These are phyloP conservation scores for Tenebrio molitor DNA, from an alignment of 1,140 invertebrate genomes.

Conservation along the genomic window DNA sequence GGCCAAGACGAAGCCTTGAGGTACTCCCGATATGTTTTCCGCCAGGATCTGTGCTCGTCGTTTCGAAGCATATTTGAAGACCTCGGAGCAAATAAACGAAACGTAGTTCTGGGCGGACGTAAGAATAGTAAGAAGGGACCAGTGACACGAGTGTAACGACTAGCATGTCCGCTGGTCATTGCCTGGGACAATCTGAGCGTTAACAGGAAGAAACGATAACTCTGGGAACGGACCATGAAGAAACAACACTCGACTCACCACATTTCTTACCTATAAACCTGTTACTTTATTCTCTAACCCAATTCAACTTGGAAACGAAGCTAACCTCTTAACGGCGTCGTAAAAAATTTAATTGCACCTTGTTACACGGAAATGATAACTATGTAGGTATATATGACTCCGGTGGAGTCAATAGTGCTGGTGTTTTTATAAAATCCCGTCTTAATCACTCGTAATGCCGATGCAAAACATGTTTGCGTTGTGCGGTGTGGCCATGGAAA, in stretches of 20 bases:
- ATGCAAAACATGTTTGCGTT: slow-evolving; percentile 3
- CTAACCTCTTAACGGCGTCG: slow-evolving; percentile 19
- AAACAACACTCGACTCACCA: slow-evolving; percentile 23
- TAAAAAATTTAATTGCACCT: slow-evolving; percentile 31
- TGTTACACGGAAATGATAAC: slow-evolving; percentile 24
- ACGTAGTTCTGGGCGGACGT: neutral
- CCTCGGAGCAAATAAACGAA: neutral
- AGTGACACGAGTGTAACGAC: slow-evolving; percentile 47
- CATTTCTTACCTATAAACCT: slow-evolving; percentile 47
- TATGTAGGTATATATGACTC: slow-evolving; percentile 25
- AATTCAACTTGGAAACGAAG: slow-evolving; percentile 24
- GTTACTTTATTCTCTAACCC: slow-evolving; percentile 37
- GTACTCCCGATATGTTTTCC: no score
- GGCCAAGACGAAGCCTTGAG: no score
- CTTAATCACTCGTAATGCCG: neutral
- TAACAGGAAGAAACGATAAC: slow-evolving; percentile 58
- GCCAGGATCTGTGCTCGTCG: no score
- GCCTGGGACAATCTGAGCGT: slow-evolving; percentile 55
- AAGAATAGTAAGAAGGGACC: slow-evolving; percentile 35
- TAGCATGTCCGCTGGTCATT: slow-evolving; percentile 59
- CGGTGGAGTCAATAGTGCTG: neutral
- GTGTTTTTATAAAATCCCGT: neutral
- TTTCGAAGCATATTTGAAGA: no score
- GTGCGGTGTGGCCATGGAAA: slow-evolving; percentile 4
- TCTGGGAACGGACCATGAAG: slow-evolving; percentile 58